Evolutionary conservation across 2,888 invertebrate species (phyloP).

Genomic region (Galerucella nymphaeae): DNA sequence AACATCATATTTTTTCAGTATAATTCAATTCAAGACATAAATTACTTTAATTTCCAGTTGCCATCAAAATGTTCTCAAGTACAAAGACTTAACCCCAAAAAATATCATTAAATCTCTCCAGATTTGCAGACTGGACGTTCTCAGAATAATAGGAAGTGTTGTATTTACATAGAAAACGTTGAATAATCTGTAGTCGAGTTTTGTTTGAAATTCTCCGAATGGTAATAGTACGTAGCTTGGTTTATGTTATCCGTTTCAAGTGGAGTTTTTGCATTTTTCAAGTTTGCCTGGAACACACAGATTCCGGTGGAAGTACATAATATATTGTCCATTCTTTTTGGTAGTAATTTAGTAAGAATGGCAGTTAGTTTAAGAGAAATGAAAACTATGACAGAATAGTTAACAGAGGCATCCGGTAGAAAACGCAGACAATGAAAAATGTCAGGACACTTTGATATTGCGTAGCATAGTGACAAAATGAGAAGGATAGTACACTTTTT

Average conservation of each 20-base stretch:
- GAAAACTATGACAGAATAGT: too few species aligned
- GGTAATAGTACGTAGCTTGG: background rate
- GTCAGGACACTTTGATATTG: too few species aligned
- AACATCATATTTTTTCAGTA: background rate
- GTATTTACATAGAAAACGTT: slow-evolving; percentile 4
- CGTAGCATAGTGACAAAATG: too few species aligned
- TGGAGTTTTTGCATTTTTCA: background rate
- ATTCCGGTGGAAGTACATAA: background rate
- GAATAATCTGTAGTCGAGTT: background rate
- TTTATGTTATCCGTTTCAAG: background rate
- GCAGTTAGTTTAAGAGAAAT: too few species aligned
- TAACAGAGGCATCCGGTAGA: too few species aligned
- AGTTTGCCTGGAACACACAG: background rate
- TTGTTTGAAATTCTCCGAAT: slow-evolving; percentile 2
- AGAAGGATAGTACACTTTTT: too few species aligned
- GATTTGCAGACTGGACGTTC: slow-evolving; percentile 1
- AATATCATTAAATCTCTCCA: background rate
- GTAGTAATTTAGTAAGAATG: too few species aligned
- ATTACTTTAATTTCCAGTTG: background rate
- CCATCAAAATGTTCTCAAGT: background rate
- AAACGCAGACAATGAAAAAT: too few species aligned
- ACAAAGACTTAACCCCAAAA: background rate
- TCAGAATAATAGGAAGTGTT: background rate
- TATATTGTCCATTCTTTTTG: background rate
- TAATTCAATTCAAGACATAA: slow-evolving; percentile 1